Conservation (phyloP, 1,140 invertebrate species). For the Cecropterus lyciades region DNA sequence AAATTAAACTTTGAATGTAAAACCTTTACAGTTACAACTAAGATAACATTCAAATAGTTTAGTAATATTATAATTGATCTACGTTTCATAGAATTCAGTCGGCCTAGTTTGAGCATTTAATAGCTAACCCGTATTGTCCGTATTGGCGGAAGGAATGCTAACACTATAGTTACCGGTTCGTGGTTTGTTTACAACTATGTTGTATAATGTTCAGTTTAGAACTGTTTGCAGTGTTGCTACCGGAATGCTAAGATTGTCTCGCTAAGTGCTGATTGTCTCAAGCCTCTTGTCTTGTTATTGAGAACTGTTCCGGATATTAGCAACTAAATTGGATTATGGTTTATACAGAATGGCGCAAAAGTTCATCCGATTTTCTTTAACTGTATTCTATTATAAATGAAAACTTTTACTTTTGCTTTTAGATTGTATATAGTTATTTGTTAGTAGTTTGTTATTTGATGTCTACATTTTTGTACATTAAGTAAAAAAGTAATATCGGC, state of each 20-base stretch:
- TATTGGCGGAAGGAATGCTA: slow-evolving; percentile 7
- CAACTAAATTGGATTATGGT: background rate
- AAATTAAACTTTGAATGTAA: too few species aligned
- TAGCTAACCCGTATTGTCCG: slow-evolving; percentile 8
- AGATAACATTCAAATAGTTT: background rate
- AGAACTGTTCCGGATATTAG: background rate
- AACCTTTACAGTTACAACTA: too few species aligned
- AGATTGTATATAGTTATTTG: too few species aligned
- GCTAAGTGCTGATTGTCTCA: slow-evolving; percentile 3
- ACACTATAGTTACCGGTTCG: slow-evolving; percentile 8
- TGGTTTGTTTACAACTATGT: slow-evolving; percentile 14
- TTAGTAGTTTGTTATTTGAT: too few species aligned
- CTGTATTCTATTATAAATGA: too few species aligned
- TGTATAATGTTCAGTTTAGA: slow-evolving; percentile 12
- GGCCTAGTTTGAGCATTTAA: slow-evolving; percentile 2
- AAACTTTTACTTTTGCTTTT: too few species aligned
- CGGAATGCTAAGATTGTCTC: slow-evolving; percentile 14
- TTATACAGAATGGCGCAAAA: background rate
- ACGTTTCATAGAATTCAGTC: background rate
- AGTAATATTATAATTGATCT: background rate
- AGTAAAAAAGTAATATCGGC: too few species aligned
- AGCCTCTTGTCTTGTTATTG: slow-evolving; percentile 5
- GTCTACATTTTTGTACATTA: too few species aligned
- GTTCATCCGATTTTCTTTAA: too few species aligned
- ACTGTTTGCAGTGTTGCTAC: background rate